These are phyloP conservation scores for Bombus haemorrhoidalis DNA, from an alignment of 1,140 invertebrate genomes.

Conservation along the genomic window DNA sequence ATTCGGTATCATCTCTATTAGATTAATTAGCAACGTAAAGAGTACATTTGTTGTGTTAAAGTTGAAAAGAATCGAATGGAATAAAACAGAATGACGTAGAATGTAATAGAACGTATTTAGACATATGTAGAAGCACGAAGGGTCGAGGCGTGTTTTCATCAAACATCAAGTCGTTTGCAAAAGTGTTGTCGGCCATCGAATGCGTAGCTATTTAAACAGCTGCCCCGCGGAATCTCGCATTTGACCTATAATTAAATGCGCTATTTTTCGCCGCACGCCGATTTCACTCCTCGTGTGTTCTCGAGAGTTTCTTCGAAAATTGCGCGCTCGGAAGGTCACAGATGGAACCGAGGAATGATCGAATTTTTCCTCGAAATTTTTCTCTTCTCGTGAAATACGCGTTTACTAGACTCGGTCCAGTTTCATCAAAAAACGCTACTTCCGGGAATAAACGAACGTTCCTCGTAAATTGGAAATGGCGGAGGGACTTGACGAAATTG, in stretches of 20 bases:
- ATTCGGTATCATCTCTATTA: no score
- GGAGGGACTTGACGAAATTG: background rate
- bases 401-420: background rate
- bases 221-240: slow-evolving; percentile 35
- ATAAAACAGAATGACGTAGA: no score
- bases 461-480: background rate
- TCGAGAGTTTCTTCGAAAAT: slow-evolving; percentile 14
- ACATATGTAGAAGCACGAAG: background rate
- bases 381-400: no score
- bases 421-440: no score
- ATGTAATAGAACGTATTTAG: no score
- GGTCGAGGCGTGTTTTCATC: background rate
- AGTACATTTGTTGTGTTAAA: no score
- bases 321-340: background rate
- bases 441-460: background rate
- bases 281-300: slow-evolving; percentile 26
- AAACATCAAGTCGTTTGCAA: background rate
- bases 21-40: no score
- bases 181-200: background rate
- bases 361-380: background rate
- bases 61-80: no score
- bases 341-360: no score
- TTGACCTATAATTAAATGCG: slow-evolving; percentile 65
- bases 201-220: slow-evolving; percentile 35
- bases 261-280: slow-evolving; percentile 55